A percentile compares a stretch with the other conserved stretches of the same genome.
Conservation (phyloP, 2,113 vertebrate species). For the Urocynchramus pylzowi region DNA sequence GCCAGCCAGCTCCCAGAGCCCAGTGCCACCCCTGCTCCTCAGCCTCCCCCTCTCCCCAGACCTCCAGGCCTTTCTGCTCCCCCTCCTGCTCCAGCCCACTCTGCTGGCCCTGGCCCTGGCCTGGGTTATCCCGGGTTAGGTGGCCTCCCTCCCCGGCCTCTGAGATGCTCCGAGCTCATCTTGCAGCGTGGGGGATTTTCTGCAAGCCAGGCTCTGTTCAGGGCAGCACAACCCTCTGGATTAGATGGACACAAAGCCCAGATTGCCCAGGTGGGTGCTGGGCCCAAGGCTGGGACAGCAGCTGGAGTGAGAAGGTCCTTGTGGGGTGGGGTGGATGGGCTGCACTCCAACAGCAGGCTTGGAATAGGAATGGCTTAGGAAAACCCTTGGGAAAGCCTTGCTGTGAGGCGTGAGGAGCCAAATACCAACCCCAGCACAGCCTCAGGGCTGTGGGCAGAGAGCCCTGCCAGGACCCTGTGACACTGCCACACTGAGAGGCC, state of each 20-base stretch:
- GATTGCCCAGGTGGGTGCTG: not conserved
- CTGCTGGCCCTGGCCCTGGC: not conserved
- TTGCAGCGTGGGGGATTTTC: not conserved
- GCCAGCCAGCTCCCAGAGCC: not conserved
- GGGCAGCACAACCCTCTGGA: not conserved
- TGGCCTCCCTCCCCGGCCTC: not conserved
- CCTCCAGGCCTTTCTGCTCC: not conserved
- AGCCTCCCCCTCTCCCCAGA: not conserved
- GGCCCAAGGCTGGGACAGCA: not conserved
- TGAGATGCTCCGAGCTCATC: not conserved
- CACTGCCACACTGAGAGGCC: not conserved
- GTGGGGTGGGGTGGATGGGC: not conserved
- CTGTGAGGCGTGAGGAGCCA: not conserved
- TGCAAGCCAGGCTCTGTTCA: not conserved
- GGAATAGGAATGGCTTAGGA: not conserved
- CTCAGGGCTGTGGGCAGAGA: not conserved
- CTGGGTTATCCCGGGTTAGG: accelerated
- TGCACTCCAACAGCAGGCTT: not conserved
- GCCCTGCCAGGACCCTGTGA: not conserved
- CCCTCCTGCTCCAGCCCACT: not conserved
- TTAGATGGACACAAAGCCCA: not conserved
- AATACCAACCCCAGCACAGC: not conserved
- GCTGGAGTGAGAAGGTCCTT: not conserved
- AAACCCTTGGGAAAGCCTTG: not conserved
- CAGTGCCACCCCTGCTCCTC: not conserved